phyloP scores from a whole-genome alignment of 2,888 invertebrate species.

The Parochlus steinenii region DNA sequence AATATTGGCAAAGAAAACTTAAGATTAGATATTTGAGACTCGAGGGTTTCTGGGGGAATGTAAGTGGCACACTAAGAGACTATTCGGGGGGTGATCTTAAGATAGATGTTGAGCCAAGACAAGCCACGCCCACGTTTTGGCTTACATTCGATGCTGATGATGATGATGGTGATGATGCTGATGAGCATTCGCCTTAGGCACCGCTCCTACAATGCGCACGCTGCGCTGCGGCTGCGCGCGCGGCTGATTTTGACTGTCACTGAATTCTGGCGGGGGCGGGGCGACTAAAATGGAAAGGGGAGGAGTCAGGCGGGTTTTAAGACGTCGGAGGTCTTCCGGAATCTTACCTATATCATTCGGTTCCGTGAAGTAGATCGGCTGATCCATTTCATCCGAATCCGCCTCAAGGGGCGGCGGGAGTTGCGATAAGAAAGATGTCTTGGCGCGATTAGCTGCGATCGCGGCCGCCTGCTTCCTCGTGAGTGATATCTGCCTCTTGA shows the following conservation, averaged over 20 bases:
- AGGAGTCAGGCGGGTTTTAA: constrained; percentile 17
- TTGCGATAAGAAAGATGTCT: constrained; percentile 35
- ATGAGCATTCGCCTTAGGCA: constrained; percentile 41
- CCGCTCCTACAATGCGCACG: constrained; percentile 68
- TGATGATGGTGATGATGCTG: background rate
- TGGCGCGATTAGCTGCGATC: constrained; percentile 36
- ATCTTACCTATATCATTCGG: background rate
- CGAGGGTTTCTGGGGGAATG: too few relatives aligned
- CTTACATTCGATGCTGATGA: background rate
- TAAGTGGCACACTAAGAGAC: too few relatives aligned
- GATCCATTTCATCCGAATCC: constrained; percentile 50
- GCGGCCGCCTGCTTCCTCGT: constrained; percentile 43
- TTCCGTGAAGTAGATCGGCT: too few relatives aligned
- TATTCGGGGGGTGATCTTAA: too few relatives aligned
- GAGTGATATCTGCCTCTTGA: constrained; percentile 44
- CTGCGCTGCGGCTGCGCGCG: constrained; percentile 22
- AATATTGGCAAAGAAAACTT: too few relatives aligned
- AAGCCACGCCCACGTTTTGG: too few relatives aligned
- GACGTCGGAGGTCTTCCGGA: background rate
- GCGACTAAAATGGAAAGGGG: constrained; percentile 30
- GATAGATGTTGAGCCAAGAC: too few relatives aligned
- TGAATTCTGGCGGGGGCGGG: constrained; percentile 43
- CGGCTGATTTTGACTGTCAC: constrained; percentile 25
- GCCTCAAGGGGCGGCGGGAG: constrained; percentile 63
- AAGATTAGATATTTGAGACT: too few relatives aligned